phyloP scores from a whole-genome alignment of 2,797 vertebrate species.

The Lemur catta region DNA sequence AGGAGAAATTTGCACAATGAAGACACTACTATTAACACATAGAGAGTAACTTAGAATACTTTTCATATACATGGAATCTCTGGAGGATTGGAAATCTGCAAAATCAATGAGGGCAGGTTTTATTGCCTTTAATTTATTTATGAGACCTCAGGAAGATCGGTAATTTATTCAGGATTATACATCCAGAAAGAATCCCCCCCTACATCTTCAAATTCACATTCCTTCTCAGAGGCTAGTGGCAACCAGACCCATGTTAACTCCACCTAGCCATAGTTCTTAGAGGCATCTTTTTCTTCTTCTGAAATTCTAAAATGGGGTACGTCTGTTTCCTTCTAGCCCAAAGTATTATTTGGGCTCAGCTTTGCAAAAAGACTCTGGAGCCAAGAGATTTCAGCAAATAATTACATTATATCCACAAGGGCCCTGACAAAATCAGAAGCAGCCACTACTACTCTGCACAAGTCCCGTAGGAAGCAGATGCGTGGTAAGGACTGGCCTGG shows the following conservation, averaged over 20 bases:
- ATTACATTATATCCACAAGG: not conserved
- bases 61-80: not conserved
- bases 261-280: not conserved
- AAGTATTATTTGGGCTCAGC: not conserved
- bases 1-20: not conserved
- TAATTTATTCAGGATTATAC: not conserved
- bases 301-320: not conserved
- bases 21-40: not conserved
- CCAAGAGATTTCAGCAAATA: not conserved
- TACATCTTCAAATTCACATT: not conserved
- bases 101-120: not conserved
- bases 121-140: not conserved
- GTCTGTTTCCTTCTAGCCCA: not conserved
- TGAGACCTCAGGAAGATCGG: not conserved
- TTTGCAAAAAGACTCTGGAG: constrained; percentile 13
- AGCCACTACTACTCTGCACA: not conserved
- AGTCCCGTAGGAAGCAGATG: not conserved
- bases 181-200: not conserved
- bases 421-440: not conserved
- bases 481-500: not conserved
- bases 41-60: not conserved
- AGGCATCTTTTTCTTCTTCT: not conserved
- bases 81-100: not conserved
- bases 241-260: not conserved
- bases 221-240: not conserved